A percentile compares a stretch with the other conserved stretches of the same genome.
Evolutionary conservation across 1,140 invertebrate genomes (phyloP).

Genomic region (Dendrolimus punctatus): DNA sequence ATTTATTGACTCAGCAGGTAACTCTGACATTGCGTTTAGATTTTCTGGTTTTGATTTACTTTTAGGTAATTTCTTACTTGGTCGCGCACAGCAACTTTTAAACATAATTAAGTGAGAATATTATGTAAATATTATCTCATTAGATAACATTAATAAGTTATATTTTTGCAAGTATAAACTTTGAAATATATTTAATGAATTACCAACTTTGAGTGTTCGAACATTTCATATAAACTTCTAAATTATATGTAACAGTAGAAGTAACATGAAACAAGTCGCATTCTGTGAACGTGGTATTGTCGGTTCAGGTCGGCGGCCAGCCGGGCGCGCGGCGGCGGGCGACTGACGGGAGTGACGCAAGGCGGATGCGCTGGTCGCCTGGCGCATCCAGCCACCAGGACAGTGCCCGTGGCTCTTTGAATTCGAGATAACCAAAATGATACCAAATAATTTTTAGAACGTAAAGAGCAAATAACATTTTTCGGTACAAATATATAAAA

Average conservation of each 20-base stretch:
- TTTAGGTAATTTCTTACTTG: constrained; percentile 64
- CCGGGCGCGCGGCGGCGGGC: constrained; percentile 63
- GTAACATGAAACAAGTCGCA: constrained; percentile 12
- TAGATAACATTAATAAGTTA: constrained; percentile 19
- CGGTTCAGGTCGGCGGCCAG: constrained; percentile 51
- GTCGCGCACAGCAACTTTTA: constrained; percentile 70
- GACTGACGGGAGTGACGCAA: constrained; percentile 64
- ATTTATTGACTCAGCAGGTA: constrained; percentile 8
- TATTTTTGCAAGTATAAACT: constrained; percentile 26
- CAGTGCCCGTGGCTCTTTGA: constrained; percentile 24
- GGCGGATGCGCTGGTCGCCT: constrained; percentile 64
- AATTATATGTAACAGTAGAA: too few species aligned
- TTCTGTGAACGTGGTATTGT: constrained; percentile 20
- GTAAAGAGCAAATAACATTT: too few species aligned
- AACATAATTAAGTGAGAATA: constrained; percentile 54
- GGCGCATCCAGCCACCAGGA: constrained; percentile 52
- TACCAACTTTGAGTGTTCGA: too few species aligned
- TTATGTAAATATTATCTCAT: constrained; percentile 13
- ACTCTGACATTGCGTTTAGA: constrained; percentile 30
- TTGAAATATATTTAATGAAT: constrained; percentile 23
- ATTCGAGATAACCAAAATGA: constrained; percentile 19
- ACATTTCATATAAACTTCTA: too few species aligned
- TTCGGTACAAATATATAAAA: too few species aligned
- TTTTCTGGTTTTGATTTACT: constrained; percentile 56
- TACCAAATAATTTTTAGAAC: neutral